Evolutionary conservation across 2,888 invertebrate species (phyloP), one percentile per base, ranked within the genome.

Genomic region (Eupithecia tripunctaria): DNA sequence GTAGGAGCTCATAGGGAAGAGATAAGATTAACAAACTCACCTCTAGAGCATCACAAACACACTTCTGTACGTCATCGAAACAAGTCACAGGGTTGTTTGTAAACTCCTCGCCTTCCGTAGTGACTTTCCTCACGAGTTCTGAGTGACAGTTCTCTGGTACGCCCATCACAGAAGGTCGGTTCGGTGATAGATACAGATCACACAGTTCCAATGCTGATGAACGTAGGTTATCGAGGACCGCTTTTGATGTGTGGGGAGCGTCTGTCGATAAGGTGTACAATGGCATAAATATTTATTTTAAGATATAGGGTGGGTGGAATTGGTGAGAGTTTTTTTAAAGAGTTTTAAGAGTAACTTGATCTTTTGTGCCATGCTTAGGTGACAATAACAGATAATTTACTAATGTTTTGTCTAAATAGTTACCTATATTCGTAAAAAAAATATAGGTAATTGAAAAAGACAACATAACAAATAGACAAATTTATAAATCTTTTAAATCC

Each of bases 51-150:
- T 91, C 96, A 76, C 96, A 96, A 38, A 97, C 95, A 70, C 95
- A 95, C 76, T 95, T 94, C 89, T 98, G 97, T 25, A 98, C 95
- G 76, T 97, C 97, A 86, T 98, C 98, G 88, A 99, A 99, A 95
- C 98, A 97, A 3, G 95, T 93, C 73, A 97, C 96, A 0, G 94
- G 92, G 60, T 90, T 93, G 56, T 83, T 89, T 0, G 90, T 86
- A 67, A 94, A 94, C 71, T 92, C 92, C 41, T 92, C 93, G 2
- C 92, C 93, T 70, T 94, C 93, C 0, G 89, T 92, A 1, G 92
- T 94, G 70, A 94, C 92, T 74, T 91, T 93, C 67, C 93, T 86
- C 56, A 94, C 94, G 0, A 94, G 79, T 18, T 93, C 93, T 2
- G 90, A 82, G 75, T 93, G 88, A 43, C 90, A 90, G 79, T 89